These are phyloP conservation scores for Chloroceryle amazona DNA, from an alignment of 2,797 vertebrate genomes.

Conservation along the genomic window DNA sequence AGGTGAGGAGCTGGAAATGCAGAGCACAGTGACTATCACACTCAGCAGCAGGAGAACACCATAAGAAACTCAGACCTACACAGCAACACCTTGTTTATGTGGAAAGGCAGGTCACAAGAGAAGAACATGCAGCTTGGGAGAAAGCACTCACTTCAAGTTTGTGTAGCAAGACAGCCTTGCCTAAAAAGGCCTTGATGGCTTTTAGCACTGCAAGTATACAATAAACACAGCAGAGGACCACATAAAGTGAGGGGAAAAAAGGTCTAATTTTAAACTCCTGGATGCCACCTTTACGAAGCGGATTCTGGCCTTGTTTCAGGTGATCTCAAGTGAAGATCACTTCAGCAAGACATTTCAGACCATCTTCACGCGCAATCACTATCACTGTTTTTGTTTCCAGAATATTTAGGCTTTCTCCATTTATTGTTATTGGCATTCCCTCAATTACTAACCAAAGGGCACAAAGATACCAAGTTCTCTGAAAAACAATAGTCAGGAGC, in stretches of 20 bases:
- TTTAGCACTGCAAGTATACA: neutral
- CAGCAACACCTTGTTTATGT: fast-evolving
- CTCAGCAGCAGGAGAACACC: neutral
- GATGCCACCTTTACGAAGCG: neutral
- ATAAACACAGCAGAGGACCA: neutral
- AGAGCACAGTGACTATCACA: neutral
- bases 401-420: neutral
- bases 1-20: neutral
- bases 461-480: neutral
- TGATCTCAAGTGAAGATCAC: neutral
- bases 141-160: neutral
- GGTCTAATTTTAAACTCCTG: neutral
- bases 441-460: neutral
- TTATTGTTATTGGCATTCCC: neutral
- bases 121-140: fast-evolving
- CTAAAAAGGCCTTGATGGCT: neutral
- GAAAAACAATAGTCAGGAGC: neutral
- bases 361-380: neutral
- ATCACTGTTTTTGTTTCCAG: neutral
- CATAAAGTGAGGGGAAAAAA: neutral
- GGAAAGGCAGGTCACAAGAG: neutral
- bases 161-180: neutral
- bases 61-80: neutral
- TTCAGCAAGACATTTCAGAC: neutral
- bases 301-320: neutral